Base-by-base conservation (phyloP, 2,113 vertebrate species). In the Gallinago paraguaiae region DNA sequence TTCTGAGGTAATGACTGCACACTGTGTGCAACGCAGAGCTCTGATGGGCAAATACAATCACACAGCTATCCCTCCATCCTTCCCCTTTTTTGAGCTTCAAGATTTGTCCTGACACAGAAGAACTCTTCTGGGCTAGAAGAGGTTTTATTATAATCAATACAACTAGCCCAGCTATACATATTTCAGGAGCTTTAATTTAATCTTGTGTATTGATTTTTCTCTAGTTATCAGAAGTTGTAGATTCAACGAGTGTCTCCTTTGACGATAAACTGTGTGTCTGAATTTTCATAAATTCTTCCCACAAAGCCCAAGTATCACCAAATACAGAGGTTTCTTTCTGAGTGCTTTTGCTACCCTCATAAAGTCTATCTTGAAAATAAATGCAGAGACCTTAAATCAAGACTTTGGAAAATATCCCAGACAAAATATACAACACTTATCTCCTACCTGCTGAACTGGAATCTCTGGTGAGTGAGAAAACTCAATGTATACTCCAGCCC, bases 381-480 rank as follows among this genome's bases (percentile, higher is more conserved):
- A 50, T 5, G 9, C 57, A 39, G 39, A 90, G 13, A 70, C 7
- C 31, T 76, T 53, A 43, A 69, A 86, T 50, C 7, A 71, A 68
- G 27, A 76, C 45, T 57, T 83, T 68, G 51, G 48, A 81, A 94
- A 91, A 82, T 12, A 87, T 5, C 70, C 45, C 17, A 46, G 61
- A 56, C 20, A 67, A 80, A 90, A 86, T 41, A 74, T 4, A 51
- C 28, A 80, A 25, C 35, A 63, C 57, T 67, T 77, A 25, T 43
- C 19, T 82, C 92, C 25, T 35, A 99, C 99, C 99, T 99, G 96
- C 98, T 98, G 94, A 99, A 99, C 48, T 98, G 98, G 98, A 99
- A 99, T 71, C 99, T 99, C 81, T 99, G 99, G 95, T 99, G 99
- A 28, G 98, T 98, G 35, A 99, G 98, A 96, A 99, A 99, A 96